Percentiles rank a stretch among this genome's conserved stretches.
Evolutionary conservation across 1,140 invertebrate species (phyloP).

Genomic region (Muscidifurax raptorellus): DNA sequence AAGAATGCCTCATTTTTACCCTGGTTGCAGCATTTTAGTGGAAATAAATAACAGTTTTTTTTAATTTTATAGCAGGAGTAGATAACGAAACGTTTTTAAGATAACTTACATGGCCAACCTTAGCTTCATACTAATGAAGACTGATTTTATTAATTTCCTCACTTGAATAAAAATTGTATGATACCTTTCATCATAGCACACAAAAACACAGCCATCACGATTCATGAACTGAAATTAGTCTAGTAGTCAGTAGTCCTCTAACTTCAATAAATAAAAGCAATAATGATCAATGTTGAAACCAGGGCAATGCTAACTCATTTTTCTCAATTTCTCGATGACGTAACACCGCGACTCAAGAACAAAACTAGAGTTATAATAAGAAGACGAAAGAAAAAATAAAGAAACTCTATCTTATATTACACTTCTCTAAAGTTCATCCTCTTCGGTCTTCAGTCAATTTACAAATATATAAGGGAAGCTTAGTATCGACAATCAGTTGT

Average conservation of each 20-base stretch:
- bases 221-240: constrained; percentile 8
- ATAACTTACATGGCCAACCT: neutral
- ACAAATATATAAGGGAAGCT: constrained; percentile 70
- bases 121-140: neutral
- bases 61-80: constrained; percentile 2
- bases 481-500: constrained; percentile 58
- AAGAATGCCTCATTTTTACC: constrained; percentile 19
- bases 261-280: constrained; percentile 14
- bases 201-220: constrained; percentile 22
- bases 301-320: constrained; percentile 15
- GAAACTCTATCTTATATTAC: constrained; percentile 54
- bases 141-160: neutral
- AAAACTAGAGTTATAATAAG: constrained; percentile 52
- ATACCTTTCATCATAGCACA: neutral
- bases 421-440: constrained; percentile 24
- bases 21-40: constrained; percentile 30
- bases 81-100: neutral
- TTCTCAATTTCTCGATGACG: constrained; percentile 15
- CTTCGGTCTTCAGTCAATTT: constrained; percentile 66
- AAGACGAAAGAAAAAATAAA: constrained; percentile 64
- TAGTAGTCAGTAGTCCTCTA: neutral
- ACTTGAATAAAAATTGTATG: neutral
- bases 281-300: neutral
- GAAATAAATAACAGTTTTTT: constrained; percentile 20
- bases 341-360: constrained; percentile 38